Conservation (phyloP, 2,113 vertebrate genomes). For the Panthera tigris region DNA sequence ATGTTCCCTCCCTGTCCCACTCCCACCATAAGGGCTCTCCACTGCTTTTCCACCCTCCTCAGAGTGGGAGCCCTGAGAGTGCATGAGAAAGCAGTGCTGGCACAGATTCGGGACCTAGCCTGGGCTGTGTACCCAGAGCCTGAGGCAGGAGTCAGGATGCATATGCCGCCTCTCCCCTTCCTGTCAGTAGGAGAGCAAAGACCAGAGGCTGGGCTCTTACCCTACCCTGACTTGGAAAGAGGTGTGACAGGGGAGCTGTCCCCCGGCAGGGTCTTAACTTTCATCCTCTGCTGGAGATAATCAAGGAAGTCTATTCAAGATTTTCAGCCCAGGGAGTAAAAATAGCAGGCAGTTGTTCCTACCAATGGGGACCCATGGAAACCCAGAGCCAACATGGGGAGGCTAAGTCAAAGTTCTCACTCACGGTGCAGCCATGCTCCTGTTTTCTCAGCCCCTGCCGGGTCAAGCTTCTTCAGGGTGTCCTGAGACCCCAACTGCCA, state of each 20-base stretch:
- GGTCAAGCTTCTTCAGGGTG: slow-evolving; percentile 47
- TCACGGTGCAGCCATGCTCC: not conserved
- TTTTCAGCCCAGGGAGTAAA: slow-evolving; percentile 13
- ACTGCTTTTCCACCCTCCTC: not conserved
- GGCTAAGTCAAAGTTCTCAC: not conserved
- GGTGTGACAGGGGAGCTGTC: not conserved
- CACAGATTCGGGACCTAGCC: not conserved
- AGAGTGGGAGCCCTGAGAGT: not conserved
- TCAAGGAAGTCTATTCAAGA: not conserved
- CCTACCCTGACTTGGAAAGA: not conserved
- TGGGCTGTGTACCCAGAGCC: not conserved
- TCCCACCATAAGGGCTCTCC: not conserved
- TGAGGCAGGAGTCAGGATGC: not conserved
- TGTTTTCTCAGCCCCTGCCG: slow-evolving; percentile 47
- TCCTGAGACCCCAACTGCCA: slow-evolving; percentile 15
- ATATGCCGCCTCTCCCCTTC: not conserved
- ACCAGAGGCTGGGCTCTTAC: not conserved
- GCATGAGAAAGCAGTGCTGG: not conserved
- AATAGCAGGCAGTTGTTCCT: not conserved
- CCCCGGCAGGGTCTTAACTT: not conserved
- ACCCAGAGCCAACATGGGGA: not conserved
- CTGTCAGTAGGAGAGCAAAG: not conserved
- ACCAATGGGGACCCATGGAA: not conserved
- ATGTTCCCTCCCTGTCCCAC: not conserved
- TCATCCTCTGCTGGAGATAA: not conserved